Evolutionary conservation across 2,797 vertebrate species (phyloP).

Genomic region (Linurgus olivaceus): DNA sequence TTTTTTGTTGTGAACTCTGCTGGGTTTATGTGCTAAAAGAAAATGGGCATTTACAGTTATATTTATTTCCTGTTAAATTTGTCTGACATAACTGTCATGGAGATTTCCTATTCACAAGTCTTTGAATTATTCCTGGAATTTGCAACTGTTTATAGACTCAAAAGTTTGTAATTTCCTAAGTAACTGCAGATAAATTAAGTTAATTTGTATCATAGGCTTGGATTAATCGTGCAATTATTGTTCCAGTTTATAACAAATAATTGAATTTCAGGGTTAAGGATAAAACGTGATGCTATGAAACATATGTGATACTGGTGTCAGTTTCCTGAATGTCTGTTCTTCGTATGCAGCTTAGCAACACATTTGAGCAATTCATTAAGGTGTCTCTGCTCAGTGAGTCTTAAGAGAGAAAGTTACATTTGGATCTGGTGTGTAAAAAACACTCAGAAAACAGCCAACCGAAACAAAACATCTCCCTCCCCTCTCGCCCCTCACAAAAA

Average conservation of each 20-base stretch:
- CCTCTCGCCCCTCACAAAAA: background rate
- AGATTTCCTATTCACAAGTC: slow-evolving; percentile 20
- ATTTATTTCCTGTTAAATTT: slow-evolving; percentile 16
- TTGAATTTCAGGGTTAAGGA: slow-evolving; percentile 68
- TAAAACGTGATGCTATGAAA: slow-evolving; percentile 60
- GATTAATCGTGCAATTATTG: slow-evolving; percentile 64
- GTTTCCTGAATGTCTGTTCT: slow-evolving; percentile 57
- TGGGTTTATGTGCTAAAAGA: background rate
- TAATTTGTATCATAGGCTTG: slow-evolving; percentile 38
- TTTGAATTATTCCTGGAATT: slow-evolving; percentile 45
- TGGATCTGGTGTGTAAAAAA: background rate
- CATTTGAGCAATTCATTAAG: slow-evolving; percentile 66
- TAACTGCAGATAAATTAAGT: slow-evolving; percentile 44
- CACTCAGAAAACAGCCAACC: slow-evolving; percentile 37
- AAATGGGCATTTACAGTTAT: background rate
- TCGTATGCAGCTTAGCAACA: slow-evolving; percentile 58
- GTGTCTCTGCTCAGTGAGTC: slow-evolving; percentile 51
- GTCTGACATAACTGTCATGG: background rate
- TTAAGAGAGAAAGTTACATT: slow-evolving; percentile 31
- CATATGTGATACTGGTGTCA: slow-evolving; percentile 56
- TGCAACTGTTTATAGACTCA: slow-evolving; percentile 19
- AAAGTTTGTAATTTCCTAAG: slow-evolving; percentile 56
- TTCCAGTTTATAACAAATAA: slow-evolving; percentile 69
- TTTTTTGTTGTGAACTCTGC: background rate
- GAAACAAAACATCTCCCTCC: slow-evolving; percentile 17